Percentiles rank a stretch among this genome's conserved stretches.
Conservation (phyloP, 2,113 vertebrate species). For the Dinomys branickii region DNA sequence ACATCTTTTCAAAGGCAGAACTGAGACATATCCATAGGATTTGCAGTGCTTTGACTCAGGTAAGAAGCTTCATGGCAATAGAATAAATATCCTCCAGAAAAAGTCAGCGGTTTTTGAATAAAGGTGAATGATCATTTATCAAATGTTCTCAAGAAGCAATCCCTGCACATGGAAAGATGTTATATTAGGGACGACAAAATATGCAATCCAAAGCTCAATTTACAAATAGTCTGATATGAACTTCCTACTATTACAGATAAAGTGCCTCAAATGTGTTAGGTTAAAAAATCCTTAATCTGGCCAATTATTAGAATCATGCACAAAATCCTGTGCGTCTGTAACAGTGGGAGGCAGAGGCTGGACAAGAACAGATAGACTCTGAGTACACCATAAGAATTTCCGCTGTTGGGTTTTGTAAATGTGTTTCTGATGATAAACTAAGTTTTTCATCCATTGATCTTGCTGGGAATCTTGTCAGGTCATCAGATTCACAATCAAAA, state of each 20-base stretch:
- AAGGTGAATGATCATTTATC: background rate
- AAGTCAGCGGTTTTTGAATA: background rate
- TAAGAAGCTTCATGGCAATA: background rate
- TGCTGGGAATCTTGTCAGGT: background rate
- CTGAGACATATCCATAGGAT: background rate
- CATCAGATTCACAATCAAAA: background rate
- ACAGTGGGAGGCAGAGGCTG: fast-evolving
- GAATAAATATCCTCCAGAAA: background rate
- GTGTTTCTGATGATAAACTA: background rate
- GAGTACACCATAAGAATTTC: background rate
- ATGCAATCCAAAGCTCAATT: background rate
- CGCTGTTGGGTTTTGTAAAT: background rate
- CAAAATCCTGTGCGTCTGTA: background rate
- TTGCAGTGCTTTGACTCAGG: background rate
- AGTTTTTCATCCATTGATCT: background rate
- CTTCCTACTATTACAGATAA: background rate
- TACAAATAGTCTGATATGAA: background rate
- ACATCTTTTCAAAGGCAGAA: background rate
- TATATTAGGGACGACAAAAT: background rate
- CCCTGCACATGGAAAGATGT: background rate
- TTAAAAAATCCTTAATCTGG: background rate
- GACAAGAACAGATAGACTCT: background rate
- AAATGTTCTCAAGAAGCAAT: background rate
- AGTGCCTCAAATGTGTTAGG: background rate
- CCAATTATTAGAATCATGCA: background rate